Conservation (phyloP, 1,140 invertebrate genomes). For the Chrysomallon squamiferum region DNA sequence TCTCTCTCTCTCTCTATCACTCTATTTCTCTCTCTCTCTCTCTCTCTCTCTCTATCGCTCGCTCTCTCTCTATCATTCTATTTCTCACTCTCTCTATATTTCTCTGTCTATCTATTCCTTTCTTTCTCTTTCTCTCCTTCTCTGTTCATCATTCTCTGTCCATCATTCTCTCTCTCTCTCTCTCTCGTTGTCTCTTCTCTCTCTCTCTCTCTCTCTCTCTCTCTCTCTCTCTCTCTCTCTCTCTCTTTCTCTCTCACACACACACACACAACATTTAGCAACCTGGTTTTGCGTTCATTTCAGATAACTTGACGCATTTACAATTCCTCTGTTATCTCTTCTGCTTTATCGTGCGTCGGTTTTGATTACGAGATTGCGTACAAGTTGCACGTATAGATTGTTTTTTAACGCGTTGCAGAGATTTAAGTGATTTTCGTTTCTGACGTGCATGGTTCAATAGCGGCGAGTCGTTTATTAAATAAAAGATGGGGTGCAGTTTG, state of each 20-base stretch:
- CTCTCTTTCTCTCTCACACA: constrained; percentile 6
- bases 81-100: constrained; percentile 2
- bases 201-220: background rate
- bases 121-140: background rate
- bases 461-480: too few relatives aligned
- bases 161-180: background rate
- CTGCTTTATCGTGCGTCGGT: too few relatives aligned
- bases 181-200: background rate
- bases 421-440: too few relatives aligned
- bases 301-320: too few relatives aligned
- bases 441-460: too few relatives aligned
- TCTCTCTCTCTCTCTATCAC: background rate
- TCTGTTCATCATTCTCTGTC: background rate
- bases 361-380: too few relatives aligned
- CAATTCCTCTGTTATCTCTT: too few relatives aligned
- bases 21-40: constrained; percentile 3
- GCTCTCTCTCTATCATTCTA: background rate
- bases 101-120: background rate
- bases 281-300: too few relatives aligned
- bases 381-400: too few relatives aligned
- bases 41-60: constrained; percentile 1
- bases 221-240: constrained; percentile 13
- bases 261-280: too few relatives aligned
- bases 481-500: too few relatives aligned
- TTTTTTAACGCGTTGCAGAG: too few relatives aligned